Base-by-base conservation (phyloP, 2,113 vertebrate species). In the Cettia cetti region DNA sequence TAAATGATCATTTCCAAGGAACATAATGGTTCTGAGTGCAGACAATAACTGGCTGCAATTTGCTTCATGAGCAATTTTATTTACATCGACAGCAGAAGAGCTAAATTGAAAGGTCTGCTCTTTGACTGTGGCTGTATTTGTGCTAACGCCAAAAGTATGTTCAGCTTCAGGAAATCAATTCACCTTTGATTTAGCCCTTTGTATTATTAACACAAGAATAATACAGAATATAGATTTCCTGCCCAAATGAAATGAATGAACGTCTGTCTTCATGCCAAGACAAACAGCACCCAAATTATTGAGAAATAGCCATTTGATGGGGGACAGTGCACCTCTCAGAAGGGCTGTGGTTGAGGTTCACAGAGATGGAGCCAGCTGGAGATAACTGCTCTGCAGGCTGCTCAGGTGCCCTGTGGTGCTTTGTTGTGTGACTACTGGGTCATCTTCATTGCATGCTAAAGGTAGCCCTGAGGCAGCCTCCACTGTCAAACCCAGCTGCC, bases 41-140 rank as follows among this genome's bases (percentile, higher is more conserved):
- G 88, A 93, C 91, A 96, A 95, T 97, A 97, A 96, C 94, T 77
- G 85, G 57, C 83, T 93, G 76, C 92, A 96, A 95, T 97, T 97
- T 97, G 96, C 95, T 96, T 96, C 95, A 96, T 96, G 96, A 91
- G 93, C 95, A 97, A 92, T 96, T 97, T 97, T 97, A 97, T 97
- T 96, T 97, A 96, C 92, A 96, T 94, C 4, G 47, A 92, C 92
- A 88, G 92, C 84, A 94, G 81, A 82, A 93, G 78, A 96, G 94
- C 90, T 95, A 93, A 96, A 97, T 94, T 96, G 96, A 95, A 97
- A 97, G 92, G 93, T 94, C 94, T 95, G 77, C 81, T 97, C 94
- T 92, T 94, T 96, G 95, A 86, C 93, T 91, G 65, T 49, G 89
- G 65, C 49, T 94, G 78, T 87, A 74, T 91, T 86, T 90, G 35